Conservation (phyloP, 2,797 vertebrate species). For the Chiropotes sagulatus region DNA sequence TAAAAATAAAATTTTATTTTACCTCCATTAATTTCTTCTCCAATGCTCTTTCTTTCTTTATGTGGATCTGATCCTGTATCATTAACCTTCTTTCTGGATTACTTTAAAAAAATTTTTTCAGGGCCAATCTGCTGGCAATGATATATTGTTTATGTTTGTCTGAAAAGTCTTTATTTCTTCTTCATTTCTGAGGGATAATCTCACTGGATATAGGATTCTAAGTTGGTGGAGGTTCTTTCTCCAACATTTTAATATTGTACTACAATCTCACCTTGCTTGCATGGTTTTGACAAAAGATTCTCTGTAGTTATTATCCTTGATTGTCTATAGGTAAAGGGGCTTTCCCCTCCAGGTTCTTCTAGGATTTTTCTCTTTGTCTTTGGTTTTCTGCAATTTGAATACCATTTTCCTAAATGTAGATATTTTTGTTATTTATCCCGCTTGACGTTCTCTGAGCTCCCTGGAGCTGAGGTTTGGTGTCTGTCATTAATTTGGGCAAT, state of each 20-base stretch:
- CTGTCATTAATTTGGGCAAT: not conserved
- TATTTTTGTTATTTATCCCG: not conserved
- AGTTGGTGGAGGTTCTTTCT: not conserved
- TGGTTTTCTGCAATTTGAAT: not conserved
- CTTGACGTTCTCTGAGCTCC: not conserved
- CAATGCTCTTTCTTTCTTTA: not conserved
- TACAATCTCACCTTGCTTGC: not conserved
- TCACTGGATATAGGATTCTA: not conserved
- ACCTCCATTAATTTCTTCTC: not conserved
- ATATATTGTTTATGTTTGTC: not conserved
- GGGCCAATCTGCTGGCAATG: not conserved
- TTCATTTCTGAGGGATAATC: not conserved
- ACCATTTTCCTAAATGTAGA: not conserved
- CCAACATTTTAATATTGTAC: not conserved
- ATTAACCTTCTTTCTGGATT: not conserved
- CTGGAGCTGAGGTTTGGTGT: not conserved
- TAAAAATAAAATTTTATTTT: not conserved
- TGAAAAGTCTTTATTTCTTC: not conserved
- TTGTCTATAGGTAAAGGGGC: not conserved
- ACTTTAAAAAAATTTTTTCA: not conserved
- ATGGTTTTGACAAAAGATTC: not conserved
- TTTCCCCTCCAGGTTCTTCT: not conserved
- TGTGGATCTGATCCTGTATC: not conserved
- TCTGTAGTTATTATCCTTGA: not conserved
- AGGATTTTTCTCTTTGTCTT: not conserved